A percentile compares a stretch with the other conserved stretches of the same genome.
These are phyloP conservation scores for Phaethon lepturus DNA, from an alignment of 2,113 vertebrate species.

Conservation along the genomic window DNA sequence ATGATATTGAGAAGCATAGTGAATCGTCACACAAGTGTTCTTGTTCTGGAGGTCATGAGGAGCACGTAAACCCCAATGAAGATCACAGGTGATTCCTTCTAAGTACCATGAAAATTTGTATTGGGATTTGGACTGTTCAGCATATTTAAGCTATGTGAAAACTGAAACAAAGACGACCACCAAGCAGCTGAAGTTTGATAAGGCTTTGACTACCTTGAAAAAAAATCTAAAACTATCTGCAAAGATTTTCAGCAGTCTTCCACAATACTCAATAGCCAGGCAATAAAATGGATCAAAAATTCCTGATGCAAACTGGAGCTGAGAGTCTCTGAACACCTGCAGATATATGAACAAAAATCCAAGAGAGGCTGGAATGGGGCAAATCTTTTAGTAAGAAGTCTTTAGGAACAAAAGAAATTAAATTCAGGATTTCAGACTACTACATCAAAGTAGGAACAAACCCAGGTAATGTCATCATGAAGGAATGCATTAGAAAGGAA, in stretches of 20 bases:
- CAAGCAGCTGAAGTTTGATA: background rate
- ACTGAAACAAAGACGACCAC: background rate
- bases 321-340: slow-evolving; percentile 77
- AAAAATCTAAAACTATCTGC: background rate
- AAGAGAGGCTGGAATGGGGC: slow-evolving; percentile 69
- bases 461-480: background rate
- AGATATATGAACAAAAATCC: slow-evolving; percentile 80
- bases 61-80: background rate
- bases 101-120: background rate
- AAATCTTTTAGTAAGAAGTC: background rate
- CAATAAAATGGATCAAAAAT: background rate
- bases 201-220: background rate
- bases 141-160: background rate
- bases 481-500: background rate
- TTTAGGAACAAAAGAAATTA: background rate
- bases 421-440: background rate
- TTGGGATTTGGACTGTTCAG: background rate
- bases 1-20: background rate
- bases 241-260: background rate
- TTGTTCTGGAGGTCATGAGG: background rate
- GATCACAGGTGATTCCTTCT: background rate
- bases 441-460: background rate
- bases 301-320: slow-evolving; percentile 75
- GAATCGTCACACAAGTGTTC: background rate
- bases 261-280: background rate